Conservation (phyloP, 2,797 vertebrate species). For the Coregonus sp. region DNA sequence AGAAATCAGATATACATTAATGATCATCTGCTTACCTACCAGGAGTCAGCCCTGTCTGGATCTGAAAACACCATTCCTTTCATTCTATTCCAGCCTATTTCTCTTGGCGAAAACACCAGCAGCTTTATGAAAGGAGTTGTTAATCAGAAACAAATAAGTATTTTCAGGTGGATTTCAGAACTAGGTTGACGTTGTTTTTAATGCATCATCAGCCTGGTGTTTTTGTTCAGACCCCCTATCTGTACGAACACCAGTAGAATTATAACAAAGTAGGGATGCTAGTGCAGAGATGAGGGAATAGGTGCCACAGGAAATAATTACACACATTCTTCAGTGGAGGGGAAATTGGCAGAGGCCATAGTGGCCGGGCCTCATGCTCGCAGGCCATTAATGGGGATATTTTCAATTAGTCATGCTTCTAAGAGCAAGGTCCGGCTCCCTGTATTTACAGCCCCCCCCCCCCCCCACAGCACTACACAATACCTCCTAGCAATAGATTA, state of each 20-base stretch:
- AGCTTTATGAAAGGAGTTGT: slow-evolving; percentile 11
- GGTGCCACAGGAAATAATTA: slow-evolving; percentile 49
- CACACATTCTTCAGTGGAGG: slow-evolving; percentile 60
- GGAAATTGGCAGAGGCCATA: slow-evolving; percentile 29
- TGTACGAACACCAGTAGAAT: slow-evolving; percentile 6
- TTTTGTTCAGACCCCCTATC: not conserved
- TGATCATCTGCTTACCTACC: not conserved
- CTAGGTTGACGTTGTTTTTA: slow-evolving; percentile 3
- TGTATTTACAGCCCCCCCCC: slow-evolving; percentile 50
- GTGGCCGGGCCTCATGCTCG: slow-evolving; percentile 40
- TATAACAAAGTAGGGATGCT: slow-evolving; percentile 35
- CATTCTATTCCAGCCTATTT: slow-evolving; percentile 6
- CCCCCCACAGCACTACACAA: not conserved
- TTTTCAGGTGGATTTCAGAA: slow-evolving; percentile 17
- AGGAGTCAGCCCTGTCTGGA: slow-evolving; percentile 9
- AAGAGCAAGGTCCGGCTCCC: slow-evolving; percentile 51
- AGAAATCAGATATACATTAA: not conserved
- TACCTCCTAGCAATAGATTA: slow-evolving; percentile 59
- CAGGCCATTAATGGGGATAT: slow-evolving; percentile 61
- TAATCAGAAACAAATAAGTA: not conserved
- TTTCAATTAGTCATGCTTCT: slow-evolving; percentile 73
- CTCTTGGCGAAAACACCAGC: slow-evolving; percentile 15
- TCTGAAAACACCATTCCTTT: slow-evolving; percentile 24
- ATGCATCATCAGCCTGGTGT: not conserved
- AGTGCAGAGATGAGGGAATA: slow-evolving; percentile 29